Conservation (phyloP, 2,797 vertebrate species). For the Halcyon badia region DNA sequence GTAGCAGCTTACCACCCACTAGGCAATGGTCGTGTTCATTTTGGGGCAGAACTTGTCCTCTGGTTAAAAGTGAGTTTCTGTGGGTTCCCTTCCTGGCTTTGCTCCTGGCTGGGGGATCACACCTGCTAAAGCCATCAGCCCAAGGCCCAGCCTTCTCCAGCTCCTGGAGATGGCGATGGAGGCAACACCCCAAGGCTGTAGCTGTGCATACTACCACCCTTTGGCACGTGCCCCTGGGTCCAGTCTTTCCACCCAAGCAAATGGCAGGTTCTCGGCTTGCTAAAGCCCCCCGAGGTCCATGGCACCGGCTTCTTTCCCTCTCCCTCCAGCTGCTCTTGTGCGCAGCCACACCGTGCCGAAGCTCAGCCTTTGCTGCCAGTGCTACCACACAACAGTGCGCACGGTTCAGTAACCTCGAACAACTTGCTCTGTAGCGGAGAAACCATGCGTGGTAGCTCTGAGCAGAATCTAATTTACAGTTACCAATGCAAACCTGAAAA, state of each 20-base stretch:
- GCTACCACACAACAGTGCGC: rapidly evolving
- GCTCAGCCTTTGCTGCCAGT: not conserved
- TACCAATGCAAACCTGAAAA: not conserved
- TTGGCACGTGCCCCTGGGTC: not conserved
- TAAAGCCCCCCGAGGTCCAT: rapidly evolving
- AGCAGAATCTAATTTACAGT: not conserved
- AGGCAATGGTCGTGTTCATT: not conserved
- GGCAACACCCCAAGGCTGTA: not conserved
- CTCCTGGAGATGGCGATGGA: not conserved
- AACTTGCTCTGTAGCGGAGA: not conserved
- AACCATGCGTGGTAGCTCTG: not conserved
- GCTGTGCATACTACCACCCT: rapidly evolving
- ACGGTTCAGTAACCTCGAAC: not conserved
- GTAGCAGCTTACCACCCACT: not conserved
- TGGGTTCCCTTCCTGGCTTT: not conserved
- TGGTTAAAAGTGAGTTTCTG: not conserved
- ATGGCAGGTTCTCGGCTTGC: not conserved
- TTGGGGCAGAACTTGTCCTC: not conserved
- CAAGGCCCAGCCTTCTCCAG: not conserved
- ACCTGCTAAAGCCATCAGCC: not conserved
- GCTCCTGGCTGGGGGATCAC: not conserved
- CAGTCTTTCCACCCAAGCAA: not conserved
- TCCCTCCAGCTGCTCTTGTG: not conserved
- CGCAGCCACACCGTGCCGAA: rapidly evolving
- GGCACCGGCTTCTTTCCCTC: not conserved